Evolutionary conservation across 2,797 vertebrate species (phyloP), one percentile per base, ranked within the genome.

Genomic region (Microctenopoma lineatum): DNA sequence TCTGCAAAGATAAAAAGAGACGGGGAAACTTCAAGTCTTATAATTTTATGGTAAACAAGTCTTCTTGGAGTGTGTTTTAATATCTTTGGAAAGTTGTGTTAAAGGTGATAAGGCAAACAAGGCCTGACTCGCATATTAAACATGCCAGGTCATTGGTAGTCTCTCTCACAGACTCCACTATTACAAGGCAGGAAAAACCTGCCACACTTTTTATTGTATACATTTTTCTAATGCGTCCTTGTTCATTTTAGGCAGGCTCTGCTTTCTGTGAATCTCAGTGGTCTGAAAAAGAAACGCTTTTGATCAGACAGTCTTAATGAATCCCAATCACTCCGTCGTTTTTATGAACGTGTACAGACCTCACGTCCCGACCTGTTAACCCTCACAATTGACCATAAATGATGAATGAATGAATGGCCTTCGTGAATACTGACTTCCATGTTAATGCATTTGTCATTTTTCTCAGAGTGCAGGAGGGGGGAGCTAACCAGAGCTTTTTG

Each of bases 1-100:
- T 81, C 69, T 67, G 47, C 27, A 29, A 64, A 34, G 61, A 73
- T 77, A 73, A 71, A 81, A 77, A 75, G 11, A 69, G 51, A 61
- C 53, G 1, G n/a, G 55, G 56, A 44, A 60, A 73, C 32, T 61
- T 61, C 45, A 60, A 38, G 36, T 70, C 39, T 59, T 46, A 59
- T 59, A 51, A 67, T 62, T 66, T 66, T 42, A 71, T 57, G 66
- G 75, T 75, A 75, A 84, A 69, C 47, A 75, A 70, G 53, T 12
- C 26, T 59, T 61, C 44, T 44, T 26, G 21, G 57, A n/a, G 46
- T 56, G 32, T 68, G 47, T 70, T 75, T 67, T 61, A 71, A 78
- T 67, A 70, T 65, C 16, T 12, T 15, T 64, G 9, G 41, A 67
- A 73, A 78, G 26, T 63, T 70, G 55, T 64, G 56, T 64, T 70